phyloP scores from a whole-genome alignment of 2,888 invertebrate genomes.

The Ligdia adustata region DNA sequence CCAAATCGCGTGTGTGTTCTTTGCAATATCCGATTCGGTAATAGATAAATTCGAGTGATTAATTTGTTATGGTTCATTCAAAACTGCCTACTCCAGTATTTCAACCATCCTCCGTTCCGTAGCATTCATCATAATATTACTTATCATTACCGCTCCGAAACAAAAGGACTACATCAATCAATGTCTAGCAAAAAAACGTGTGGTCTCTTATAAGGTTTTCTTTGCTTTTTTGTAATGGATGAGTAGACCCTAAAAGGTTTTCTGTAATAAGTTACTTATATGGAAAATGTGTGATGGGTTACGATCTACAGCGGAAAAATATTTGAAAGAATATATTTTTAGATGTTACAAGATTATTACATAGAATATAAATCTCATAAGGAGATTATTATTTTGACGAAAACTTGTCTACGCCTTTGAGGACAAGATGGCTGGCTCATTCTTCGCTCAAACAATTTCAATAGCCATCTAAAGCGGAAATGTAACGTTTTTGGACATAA shows the following conservation, averaged over 20 bases:
- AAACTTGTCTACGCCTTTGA: too few species aligned
- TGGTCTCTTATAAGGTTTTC: constrained; percentile 45
- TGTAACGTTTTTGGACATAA: too few species aligned
- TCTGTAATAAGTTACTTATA: not conserved
- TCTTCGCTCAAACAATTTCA: too few species aligned
- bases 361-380: too few species aligned
- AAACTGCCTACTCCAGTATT: constrained; percentile 16
- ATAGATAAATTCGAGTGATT: too few species aligned
- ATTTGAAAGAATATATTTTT: too few species aligned
- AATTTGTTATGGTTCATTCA: not conserved
- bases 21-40: too few species aligned
- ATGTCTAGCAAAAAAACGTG: constrained; percentile 48
- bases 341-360: too few species aligned
- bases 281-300: not conserved
- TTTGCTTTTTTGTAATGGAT: constrained; percentile 28
- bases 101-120: constrained; percentile 12
- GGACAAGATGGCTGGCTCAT: too few species aligned
- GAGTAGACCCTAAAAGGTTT: constrained; percentile 5
- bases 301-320: not conserved
- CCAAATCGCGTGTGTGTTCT: too few species aligned
- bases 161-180: constrained; percentile 62
- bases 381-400: too few species aligned
- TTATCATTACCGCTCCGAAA: constrained; percentile 60
- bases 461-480: too few species aligned
- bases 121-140: constrained; percentile 63